These are phyloP conservation scores for Crotalus helleri DNA, from an alignment of 2,113 vertebrate species.

Conservation along the genomic window DNA sequence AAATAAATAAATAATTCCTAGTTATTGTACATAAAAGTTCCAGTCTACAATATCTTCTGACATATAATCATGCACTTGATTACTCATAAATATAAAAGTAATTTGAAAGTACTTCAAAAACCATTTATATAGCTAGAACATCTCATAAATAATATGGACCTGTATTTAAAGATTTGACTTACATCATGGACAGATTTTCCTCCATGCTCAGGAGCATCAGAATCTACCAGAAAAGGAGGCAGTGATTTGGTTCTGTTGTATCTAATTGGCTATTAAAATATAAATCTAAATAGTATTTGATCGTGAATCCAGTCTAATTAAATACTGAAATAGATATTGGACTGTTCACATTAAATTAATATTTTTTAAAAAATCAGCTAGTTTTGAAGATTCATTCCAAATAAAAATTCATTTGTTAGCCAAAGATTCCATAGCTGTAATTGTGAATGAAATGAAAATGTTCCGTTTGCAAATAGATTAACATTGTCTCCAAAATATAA, in stretches of 20 bases:
- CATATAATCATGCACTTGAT: accelerated
- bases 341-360: neutral
- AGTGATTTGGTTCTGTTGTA: neutral
- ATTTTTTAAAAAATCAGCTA: neutral
- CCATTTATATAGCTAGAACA: constrained; percentile 52
- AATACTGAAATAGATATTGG: neutral
- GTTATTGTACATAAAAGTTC: neutral
- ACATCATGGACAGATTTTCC: constrained; percentile 20
- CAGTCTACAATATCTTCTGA: constrained; percentile 3
- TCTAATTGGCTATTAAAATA: neutral
- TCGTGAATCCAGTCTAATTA: neutral
- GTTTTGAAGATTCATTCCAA: neutral
- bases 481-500: neutral
- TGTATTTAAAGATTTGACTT: constrained; percentile 56
- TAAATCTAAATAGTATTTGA: neutral
- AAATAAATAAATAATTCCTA: neutral
- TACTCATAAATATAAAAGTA: constrained; percentile 43
- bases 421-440: neutral
- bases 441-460: neutral
- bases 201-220: constrained; percentile 36
- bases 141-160: constrained; percentile 61
- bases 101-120: constrained; percentile 45
- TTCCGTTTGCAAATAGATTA: neutral
- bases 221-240: neutral
- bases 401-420: neutral